phyloP scores from a whole-genome alignment of 1,140 invertebrate species.

The Cotesia typhae region DNA sequence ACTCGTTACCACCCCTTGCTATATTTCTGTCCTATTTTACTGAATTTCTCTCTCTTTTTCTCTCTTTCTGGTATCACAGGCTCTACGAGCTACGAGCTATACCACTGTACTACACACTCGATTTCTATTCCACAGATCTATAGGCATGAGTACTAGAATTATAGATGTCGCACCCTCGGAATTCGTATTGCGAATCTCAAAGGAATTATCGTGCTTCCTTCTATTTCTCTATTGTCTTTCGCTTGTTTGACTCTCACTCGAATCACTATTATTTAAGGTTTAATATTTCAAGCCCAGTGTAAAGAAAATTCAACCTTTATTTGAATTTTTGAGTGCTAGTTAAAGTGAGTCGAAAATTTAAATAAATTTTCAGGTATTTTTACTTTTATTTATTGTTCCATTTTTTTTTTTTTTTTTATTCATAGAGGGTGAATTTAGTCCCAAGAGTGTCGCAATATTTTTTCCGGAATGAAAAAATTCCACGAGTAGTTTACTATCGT shows the following conservation, averaged over 20 bases:
- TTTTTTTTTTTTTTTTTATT: not conserved
- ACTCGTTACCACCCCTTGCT: slow-evolving; percentile 51
- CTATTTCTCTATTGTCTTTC: not conserved
- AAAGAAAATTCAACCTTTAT: too few species aligned
- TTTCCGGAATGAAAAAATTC: slow-evolving; percentile 24
- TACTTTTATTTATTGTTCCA: slow-evolving; percentile 18
- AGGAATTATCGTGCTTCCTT: slow-evolving; percentile 32
- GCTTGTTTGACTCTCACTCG: not conserved
- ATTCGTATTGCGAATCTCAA: slow-evolving; percentile 37
- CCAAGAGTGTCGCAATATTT: slow-evolving; percentile 35
- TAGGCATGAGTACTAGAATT: slow-evolving; percentile 25
- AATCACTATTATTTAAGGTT: not conserved
- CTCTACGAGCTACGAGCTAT: not conserved
- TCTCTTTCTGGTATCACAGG: slow-evolving; percentile 3
- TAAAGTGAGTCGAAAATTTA: not conserved
- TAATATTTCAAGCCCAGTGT: too few species aligned
- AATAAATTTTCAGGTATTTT: not conserved
- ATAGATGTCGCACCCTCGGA: slow-evolving; percentile 33
- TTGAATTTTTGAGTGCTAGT: too few species aligned
- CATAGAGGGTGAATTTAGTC: not conserved
- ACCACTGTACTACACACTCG: too few species aligned
- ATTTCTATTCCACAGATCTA: not conserved
- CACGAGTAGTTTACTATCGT: not conserved
- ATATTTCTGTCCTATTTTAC: not conserved
- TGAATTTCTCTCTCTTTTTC: slow-evolving; percentile 14